These are phyloP conservation scores for Philypnodon macrostomus DNA, from an alignment of 2,797 vertebrate genomes.

Conservation along the genomic window DNA sequence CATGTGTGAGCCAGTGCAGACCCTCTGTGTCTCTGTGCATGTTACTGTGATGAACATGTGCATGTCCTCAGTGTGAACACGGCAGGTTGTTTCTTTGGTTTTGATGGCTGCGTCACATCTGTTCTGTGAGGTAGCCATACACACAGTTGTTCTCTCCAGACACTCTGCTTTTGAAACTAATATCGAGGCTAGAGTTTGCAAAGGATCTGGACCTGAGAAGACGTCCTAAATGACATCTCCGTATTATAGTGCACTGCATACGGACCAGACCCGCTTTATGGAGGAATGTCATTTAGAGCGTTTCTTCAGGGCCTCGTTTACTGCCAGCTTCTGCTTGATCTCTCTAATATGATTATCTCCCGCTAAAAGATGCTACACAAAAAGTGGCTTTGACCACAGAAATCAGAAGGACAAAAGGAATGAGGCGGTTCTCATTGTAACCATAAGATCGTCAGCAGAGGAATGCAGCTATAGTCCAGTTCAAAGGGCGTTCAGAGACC, in stretches of 20 bases:
- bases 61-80: slow-evolving; percentile 72
- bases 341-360: slow-evolving; percentile 75
- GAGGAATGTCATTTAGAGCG: slow-evolving; percentile 30
- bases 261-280: slow-evolving; percentile 26
- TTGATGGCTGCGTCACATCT: slow-evolving; percentile 86
- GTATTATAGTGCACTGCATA: slow-evolving; percentile 41
- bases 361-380: slow-evolving; percentile 75
- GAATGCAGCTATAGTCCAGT: slow-evolving; percentile 61
- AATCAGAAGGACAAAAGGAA: slow-evolving; percentile 25
- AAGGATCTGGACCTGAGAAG: slow-evolving; percentile 20
- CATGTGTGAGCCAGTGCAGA: slow-evolving; percentile 62
- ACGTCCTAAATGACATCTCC: slow-evolving; percentile 26
- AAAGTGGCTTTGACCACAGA: slow-evolving; percentile 63
- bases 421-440: slow-evolving; percentile 55
- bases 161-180: slow-evolving; percentile 34
- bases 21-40: slow-evolving; percentile 38
- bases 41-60: slow-evolving; percentile 30
- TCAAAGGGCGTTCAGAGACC: slow-evolving; percentile 63
- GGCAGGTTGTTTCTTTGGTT: slow-evolving; percentile 95
- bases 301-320: slow-evolving; percentile 36
- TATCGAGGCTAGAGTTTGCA: slow-evolving; percentile 37
- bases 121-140: slow-evolving; percentile 87
- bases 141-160: slow-evolving; percentile 77
- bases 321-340: slow-evolving; percentile 53
- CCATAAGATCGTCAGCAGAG: slow-evolving; percentile 59